Base-by-base conservation (phyloP, 2,888 invertebrate species). In the Epistrophe eligans region DNA sequence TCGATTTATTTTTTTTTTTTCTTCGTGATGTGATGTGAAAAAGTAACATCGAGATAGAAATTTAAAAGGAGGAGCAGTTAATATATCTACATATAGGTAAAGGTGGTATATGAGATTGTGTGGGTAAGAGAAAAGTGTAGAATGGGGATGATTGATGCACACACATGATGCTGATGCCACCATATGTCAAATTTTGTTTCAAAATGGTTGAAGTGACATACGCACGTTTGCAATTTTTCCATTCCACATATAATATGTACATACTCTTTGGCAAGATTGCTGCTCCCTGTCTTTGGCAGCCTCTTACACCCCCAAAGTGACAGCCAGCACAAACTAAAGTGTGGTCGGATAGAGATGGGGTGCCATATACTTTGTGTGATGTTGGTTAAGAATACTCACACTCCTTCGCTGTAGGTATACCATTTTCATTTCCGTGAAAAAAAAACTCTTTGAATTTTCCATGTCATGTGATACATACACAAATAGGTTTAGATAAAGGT, bases 371-470 rank as follows among this genome's bases (percentile, higher is more conserved):
- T 66, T 48, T 66, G 48, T 66, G 48, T 48, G 64, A 43, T 70
- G 43, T 52, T 60, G 77, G 55, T 48, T 74, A 84, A 80, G 84
- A 64, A 80, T 52, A 58, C 76, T 58, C 84, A 76, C 57, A 76
- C 80, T 60, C 15, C 60, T 60, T 60, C 60, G 15, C 58, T 9
- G 60, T 24, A 45, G 11, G 40, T 79, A 48, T 60, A 70, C 79
- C 83, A 83, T 79, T 85, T 85, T 81, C 81, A 85, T 85, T 87
- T 87, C 87, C 87, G 83, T 76, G 62, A 32, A 55, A 50, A 24
- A 55, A 55, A 85, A 87, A 87, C 87, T 87, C 87, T 87, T 87
- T 87, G 83, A 87, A 83, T 87, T 83, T 83, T 83, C 87, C 87
- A 83, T 83, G 76, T 72, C 87, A 83, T 76, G 55, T 72, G 72